Evolutionary conservation across 2,888 invertebrate genomes (phyloP).

Genomic region (Aleiodes testaceus): DNA sequence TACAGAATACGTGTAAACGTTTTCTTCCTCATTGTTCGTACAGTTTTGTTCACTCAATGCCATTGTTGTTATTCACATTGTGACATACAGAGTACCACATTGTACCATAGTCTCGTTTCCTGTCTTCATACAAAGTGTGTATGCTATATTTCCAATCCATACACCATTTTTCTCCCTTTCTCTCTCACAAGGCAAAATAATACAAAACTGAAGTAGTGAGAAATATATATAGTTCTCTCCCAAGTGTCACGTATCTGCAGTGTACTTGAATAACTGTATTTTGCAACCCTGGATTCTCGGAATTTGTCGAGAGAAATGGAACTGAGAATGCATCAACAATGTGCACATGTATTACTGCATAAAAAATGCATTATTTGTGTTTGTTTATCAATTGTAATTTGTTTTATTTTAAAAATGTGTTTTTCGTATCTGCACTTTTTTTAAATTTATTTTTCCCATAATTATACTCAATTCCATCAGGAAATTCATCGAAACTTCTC

Average conservation of each 20-base stretch:
- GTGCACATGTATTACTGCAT: background rate
- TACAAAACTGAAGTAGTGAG: slow-evolving; percentile 9
- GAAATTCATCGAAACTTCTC: too few relatives aligned
- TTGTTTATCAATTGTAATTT: too few relatives aligned
- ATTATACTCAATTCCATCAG: too few relatives aligned
- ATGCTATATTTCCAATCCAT: slow-evolving; percentile 17
- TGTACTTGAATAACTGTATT: slow-evolving; percentile 19
- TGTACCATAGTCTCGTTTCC: slow-evolving; percentile 27
- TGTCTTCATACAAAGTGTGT: slow-evolving; percentile 15
- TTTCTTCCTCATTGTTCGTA: slow-evolving; percentile 28
- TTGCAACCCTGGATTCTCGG: slow-evolving; percentile 2
- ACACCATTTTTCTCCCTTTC: background rate
- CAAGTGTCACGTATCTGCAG: slow-evolving; percentile 20
- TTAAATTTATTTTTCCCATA: too few relatives aligned
- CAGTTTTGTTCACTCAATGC: slow-evolving; percentile 5
- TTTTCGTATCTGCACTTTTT: too few relatives aligned
- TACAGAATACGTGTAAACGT: slow-evolving; percentile 40
- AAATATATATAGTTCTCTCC: slow-evolving; percentile 8
- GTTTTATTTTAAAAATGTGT: too few relatives aligned
- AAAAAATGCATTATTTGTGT: background rate
- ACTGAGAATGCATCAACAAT: slow-evolving; percentile 16
- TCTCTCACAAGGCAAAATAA: slow-evolving; percentile 31
- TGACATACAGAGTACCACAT: slow-evolving; percentile 15
- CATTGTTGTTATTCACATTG: slow-evolving; percentile 41
- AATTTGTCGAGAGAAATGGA: slow-evolving; percentile 25